Percentiles rank a stretch among this genome's conserved stretches.
Conservation (phyloP, 2,113 vertebrate species). For the Pyrgilauda ruficollis region DNA sequence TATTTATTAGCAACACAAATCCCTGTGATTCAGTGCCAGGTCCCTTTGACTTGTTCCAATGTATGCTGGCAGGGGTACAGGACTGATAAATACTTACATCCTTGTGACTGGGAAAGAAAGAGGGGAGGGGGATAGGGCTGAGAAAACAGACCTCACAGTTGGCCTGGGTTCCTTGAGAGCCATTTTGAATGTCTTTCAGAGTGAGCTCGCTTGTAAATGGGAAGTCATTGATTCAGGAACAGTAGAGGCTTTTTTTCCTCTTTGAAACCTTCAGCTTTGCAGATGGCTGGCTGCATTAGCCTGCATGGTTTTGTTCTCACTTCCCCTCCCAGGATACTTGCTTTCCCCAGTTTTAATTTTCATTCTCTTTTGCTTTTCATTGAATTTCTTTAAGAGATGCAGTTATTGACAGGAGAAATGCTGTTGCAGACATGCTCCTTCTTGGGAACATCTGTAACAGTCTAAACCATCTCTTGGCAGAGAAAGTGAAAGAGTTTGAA, state of each 20-base stretch:
- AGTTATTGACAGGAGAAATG: neutral
- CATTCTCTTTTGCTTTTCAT: neutral
- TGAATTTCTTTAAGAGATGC: neutral
- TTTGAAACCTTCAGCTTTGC: slow-evolving; percentile 72
- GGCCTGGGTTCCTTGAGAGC: slow-evolving; percentile 72
- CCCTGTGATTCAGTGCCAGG: slow-evolving; percentile 77
- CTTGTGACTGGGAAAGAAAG: slow-evolving; percentile 64
- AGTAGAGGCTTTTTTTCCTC: slow-evolving; percentile 70
- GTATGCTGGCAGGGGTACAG: slow-evolving; percentile 73
- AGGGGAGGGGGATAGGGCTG: slow-evolving; percentile 12
- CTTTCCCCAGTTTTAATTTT: slow-evolving; percentile 29
- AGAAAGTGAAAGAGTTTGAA: neutral
- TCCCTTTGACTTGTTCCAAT: slow-evolving; percentile 71
- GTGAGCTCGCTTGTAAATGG: slow-evolving; percentile 54
- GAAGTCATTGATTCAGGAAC: slow-evolving; percentile 76
- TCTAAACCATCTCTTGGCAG: neutral
- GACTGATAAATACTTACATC: slow-evolving; percentile 77
- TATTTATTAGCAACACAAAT: slow-evolving; percentile 77
- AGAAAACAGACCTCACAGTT: slow-evolving; percentile 66
- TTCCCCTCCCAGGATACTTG: slow-evolving; percentile 32
- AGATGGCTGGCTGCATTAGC: slow-evolving; percentile 72
- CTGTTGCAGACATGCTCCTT: neutral
- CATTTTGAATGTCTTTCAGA: slow-evolving; percentile 74
- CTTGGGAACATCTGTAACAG: neutral
- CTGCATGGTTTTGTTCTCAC: slow-evolving; percentile 64